Percentiles rank a stretch among this genome's conserved stretches.
These are phyloP conservation scores for Blastobasis lacticolella DNA, from an alignment of 2,888 invertebrate genomes.

Conservation along the genomic window DNA sequence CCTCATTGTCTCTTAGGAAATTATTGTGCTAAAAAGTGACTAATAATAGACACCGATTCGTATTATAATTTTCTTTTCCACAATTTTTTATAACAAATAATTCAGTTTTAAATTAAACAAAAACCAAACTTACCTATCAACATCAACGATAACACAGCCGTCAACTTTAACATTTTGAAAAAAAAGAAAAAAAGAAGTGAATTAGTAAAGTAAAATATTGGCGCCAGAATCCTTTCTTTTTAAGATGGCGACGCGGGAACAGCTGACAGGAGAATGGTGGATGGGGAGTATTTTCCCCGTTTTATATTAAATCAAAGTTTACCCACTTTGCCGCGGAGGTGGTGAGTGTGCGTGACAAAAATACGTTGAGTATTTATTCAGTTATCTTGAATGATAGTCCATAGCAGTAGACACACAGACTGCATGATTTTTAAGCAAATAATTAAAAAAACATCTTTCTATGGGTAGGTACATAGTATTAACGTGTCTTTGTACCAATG, in stretches of 20 bases:
- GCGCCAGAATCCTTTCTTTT: constrained; percentile 10
- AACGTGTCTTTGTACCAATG: too few relatives aligned
- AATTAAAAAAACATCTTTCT: too few relatives aligned
- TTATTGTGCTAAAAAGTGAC: constrained; percentile 11
- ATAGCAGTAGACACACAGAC: too few relatives aligned
- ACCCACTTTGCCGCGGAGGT: constrained; percentile 24
- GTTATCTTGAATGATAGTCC: too few relatives aligned
- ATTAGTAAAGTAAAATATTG: constrained; percentile 2
- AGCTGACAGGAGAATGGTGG: constrained; percentile 24
- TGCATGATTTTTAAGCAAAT: too few relatives aligned
- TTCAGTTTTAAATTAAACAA: constrained; percentile 5
- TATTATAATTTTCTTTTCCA: background rate
- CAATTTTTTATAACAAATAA: background rate
- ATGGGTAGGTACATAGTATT: too few relatives aligned
- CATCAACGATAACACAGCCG: constrained; percentile 50
- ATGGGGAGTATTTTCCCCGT: constrained; percentile 31
- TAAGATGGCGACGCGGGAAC: constrained; percentile 31
- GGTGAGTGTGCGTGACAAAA: constrained; percentile 20
- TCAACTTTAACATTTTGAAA: constrained; percentile 49
- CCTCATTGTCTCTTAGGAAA: background rate
- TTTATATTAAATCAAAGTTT: constrained; percentile 49
- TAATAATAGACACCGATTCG: background rate
- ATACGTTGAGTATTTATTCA: constrained; percentile 4
- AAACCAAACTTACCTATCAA: constrained; percentile 49
- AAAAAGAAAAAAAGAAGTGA: constrained; percentile 8